Percentiles rank a stretch among this genome's conserved stretches.
phyloP scores from a whole-genome alignment of 2,113 vertebrate species.

The Eira barbara region DNA sequence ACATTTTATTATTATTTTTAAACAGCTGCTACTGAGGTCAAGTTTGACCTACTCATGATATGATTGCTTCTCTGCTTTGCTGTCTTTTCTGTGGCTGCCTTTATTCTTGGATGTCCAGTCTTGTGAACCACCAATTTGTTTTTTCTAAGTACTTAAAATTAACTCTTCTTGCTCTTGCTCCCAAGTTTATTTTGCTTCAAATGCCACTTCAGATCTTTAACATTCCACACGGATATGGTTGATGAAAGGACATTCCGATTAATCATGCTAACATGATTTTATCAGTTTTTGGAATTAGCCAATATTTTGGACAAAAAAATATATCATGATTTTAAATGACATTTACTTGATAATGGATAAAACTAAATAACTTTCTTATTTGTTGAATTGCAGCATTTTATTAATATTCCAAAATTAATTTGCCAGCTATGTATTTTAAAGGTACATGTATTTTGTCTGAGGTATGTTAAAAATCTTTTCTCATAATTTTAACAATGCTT shows the following conservation, averaged over 20 bases:
- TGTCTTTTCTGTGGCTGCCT: conserved; percentile 2
- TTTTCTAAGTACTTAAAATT: background rate
- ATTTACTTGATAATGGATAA: background rate
- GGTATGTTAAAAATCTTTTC: background rate
- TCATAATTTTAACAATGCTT: background rate
- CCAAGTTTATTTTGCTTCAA: background rate
- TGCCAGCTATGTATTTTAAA: background rate
- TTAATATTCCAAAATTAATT: background rate
- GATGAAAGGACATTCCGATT: background rate
- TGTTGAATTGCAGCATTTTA: background rate
- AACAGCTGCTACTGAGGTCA: conserved; percentile 48
- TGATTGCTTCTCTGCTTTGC: conserved; percentile 24
- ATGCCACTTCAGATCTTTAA: background rate
- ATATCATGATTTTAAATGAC: background rate
- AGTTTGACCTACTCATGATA: conserved; percentile 33
- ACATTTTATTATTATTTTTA: conserved; percentile 68
- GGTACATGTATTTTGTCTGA: background rate
- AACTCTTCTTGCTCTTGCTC: background rate
- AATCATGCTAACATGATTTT: background rate
- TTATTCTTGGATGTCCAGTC: background rate
- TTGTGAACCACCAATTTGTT: background rate
- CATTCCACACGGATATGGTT: background rate
- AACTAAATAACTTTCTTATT: background rate
- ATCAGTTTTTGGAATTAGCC: background rate
- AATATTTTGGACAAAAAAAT: background rate